These are phyloP conservation scores for Drosophila colorata DNA, from an alignment of 2,888 invertebrate genomes.

Conservation along the genomic window DNA sequence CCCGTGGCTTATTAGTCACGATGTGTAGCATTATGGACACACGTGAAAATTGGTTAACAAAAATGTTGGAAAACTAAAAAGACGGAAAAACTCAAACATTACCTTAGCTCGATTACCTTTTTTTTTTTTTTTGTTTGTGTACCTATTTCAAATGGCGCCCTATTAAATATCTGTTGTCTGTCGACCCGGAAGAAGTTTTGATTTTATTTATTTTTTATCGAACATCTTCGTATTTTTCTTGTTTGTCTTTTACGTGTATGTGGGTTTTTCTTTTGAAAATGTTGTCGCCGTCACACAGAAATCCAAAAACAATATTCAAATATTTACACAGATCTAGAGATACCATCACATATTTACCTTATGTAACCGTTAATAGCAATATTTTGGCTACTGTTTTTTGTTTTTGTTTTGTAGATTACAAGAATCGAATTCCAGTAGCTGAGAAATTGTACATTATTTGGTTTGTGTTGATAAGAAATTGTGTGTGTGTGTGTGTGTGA, in stretches of 20 bases:
- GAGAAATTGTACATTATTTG: conserved; percentile 54
- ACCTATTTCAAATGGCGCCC: conserved; percentile 48
- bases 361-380: conserved; percentile 58
- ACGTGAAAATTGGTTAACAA: conserved; percentile 62
- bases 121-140: background rate
- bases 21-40: conserved; percentile 64
- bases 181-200: conserved; percentile 65
- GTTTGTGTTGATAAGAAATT: conserved; percentile 43
- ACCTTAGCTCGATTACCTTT: conserved; percentile 7
- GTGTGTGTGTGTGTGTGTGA: conserved; percentile 11
- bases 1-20: conserved; percentile 85
- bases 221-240: conserved; percentile 34
- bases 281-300: conserved; percentile 44
- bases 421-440: conserved; percentile 70
- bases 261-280: conserved; percentile 44
- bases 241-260: conserved; percentile 41
- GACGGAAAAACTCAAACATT: conserved; percentile 3
- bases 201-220: conserved; percentile 45
- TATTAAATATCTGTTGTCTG: conserved; percentile 49
- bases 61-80: conserved; percentile 6
- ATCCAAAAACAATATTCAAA: conserved; percentile 57
- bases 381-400: conserved; percentile 70
- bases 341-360: conserved; percentile 50
- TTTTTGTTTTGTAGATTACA: conserved; percentile 45
- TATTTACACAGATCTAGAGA: conserved; percentile 67